These are phyloP conservation scores for Psittacara wagleri DNA, from an alignment of 2,113 vertebrate species.

Conservation along the genomic window DNA sequence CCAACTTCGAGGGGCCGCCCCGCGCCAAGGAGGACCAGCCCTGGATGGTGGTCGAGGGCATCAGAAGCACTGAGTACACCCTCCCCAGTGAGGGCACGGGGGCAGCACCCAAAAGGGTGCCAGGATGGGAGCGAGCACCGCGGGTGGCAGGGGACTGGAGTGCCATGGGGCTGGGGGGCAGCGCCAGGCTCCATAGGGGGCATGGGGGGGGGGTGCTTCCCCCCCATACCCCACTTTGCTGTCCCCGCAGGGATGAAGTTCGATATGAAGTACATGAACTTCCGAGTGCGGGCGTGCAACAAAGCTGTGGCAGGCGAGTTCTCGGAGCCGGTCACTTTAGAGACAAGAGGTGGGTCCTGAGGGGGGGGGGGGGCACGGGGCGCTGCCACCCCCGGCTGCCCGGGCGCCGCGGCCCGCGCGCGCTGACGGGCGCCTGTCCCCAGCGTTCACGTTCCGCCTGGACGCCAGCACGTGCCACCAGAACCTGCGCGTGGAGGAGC, in stretches of 20 bases:
- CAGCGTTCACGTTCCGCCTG: slow-evolving; percentile 90
- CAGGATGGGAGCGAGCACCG: background rate
- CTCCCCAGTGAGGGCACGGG: slow-evolving; percentile 76
- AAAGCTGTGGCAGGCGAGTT: slow-evolving; percentile 96
- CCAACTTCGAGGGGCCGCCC: slow-evolving; percentile 90
- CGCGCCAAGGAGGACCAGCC: slow-evolving; percentile 92
- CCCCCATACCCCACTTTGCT: fast-evolving
- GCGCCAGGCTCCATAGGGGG: background rate
- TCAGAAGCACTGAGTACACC: slow-evolving; percentile 83
- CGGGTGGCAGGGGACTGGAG: background rate
- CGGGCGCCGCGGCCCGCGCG: background rate
- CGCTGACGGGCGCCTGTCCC: background rate
- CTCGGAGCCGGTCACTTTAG: slow-evolving; percentile 88
- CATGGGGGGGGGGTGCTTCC: fast-evolving
- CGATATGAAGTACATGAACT: slow-evolving; percentile 92
- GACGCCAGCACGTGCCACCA: slow-evolving; percentile 89
- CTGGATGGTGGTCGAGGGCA: slow-evolving; percentile 96
- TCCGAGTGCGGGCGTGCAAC: slow-evolving; percentile 92
- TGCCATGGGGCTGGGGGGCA: too few species aligned
- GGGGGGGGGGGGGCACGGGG: too few species aligned
- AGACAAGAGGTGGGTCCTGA: slow-evolving; percentile 82
- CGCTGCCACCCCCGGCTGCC: background rate
- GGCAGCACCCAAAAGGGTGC: background rate
- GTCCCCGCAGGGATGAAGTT: slow-evolving; percentile 80
- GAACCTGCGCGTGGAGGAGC: slow-evolving; percentile 92